A percentile compares a stretch with the other conserved stretches of the same genome.
These are phyloP conservation scores for Homalodisca vitripennis DNA, from an alignment of 1,140 invertebrate species.

Conservation along the genomic window DNA sequence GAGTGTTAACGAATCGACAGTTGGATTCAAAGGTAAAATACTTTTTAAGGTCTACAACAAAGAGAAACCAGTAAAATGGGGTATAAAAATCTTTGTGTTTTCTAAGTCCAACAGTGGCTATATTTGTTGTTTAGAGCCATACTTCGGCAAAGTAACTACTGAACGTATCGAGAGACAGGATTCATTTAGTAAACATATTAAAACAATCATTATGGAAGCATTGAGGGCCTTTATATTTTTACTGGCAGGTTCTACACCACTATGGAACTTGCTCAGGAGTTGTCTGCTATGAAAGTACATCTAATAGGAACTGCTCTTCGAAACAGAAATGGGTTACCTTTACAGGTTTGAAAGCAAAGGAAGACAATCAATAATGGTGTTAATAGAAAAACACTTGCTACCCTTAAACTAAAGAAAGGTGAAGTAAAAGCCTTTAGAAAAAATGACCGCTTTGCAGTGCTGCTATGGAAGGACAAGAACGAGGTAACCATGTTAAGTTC, in stretches of 20 bases:
- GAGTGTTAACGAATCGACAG: slow-evolving; percentile 7
- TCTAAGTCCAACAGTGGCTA: slow-evolving; percentile 11
- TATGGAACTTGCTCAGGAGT: background rate
- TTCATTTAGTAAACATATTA: background rate
- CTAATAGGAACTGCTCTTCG: background rate
- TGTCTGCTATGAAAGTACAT: background rate
- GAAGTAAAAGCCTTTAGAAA: slow-evolving; percentile 23
- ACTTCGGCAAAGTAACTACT: background rate
- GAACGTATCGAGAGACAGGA: background rate
- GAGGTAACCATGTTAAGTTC: background rate
- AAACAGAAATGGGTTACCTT: background rate
- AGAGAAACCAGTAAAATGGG: slow-evolving; percentile 30
- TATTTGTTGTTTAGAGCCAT: no score
- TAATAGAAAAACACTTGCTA: no score
- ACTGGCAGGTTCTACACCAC: background rate
- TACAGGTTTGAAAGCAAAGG: no score
- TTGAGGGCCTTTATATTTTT: background rate
- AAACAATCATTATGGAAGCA: background rate
- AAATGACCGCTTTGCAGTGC: slow-evolving; percentile 1
- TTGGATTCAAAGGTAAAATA: slow-evolving; percentile 26
- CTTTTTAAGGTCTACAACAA: no score
- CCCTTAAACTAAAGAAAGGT: slow-evolving; percentile 19
- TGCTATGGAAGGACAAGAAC: slow-evolving; percentile 17
- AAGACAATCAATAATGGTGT: no score
- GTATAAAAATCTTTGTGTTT: slow-evolving; percentile 29